Conservation (phyloP, 2,113 vertebrate species). For the Gila orcuttii region DNA sequence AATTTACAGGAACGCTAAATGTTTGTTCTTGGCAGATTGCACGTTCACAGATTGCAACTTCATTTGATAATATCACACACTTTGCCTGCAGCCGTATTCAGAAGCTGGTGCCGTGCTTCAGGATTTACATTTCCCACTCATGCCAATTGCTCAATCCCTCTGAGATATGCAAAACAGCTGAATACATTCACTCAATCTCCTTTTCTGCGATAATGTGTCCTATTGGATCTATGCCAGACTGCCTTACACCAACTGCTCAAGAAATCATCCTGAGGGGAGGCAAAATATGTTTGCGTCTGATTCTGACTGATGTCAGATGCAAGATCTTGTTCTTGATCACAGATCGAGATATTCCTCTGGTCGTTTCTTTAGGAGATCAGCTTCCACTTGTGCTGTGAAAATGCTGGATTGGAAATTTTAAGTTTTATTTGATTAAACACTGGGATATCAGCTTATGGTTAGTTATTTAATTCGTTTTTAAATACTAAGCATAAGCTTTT, state of each 20-base stretch:
- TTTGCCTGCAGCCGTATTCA: slow-evolving; percentile 35
- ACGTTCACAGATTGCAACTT: slow-evolving; percentile 36
- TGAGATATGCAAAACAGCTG: slow-evolving; percentile 32
- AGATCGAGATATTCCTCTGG: neutral
- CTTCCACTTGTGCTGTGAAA: neutral
- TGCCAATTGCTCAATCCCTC: slow-evolving; percentile 40
- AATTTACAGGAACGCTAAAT: slow-evolving; percentile 47
- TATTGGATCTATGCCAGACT: slow-evolving; percentile 7
- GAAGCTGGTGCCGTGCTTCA: slow-evolving; percentile 23
- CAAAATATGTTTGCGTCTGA: neutral
- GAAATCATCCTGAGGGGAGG: slow-evolving; percentile 3
- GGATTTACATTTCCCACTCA: slow-evolving; percentile 40
- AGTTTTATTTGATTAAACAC: neutral
- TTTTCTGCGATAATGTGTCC: slow-evolving; percentile 18
- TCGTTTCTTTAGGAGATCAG: neutral
- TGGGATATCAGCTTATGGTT: neutral
- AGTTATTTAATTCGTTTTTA: neutral
- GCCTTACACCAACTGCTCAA: slow-evolving; percentile 4
- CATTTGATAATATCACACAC: slow-evolving; percentile 45
- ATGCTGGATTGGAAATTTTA: neutral
- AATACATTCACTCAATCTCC: slow-evolving; percentile 7
- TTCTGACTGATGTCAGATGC: neutral
- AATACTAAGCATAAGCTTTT: too few species aligned
- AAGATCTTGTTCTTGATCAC: slow-evolving; percentile 2
- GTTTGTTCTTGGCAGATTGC: slow-evolving; percentile 52